Conservation (phyloP, 2,113 vertebrate genomes). For the Protobothrops flavoviridis region DNA sequence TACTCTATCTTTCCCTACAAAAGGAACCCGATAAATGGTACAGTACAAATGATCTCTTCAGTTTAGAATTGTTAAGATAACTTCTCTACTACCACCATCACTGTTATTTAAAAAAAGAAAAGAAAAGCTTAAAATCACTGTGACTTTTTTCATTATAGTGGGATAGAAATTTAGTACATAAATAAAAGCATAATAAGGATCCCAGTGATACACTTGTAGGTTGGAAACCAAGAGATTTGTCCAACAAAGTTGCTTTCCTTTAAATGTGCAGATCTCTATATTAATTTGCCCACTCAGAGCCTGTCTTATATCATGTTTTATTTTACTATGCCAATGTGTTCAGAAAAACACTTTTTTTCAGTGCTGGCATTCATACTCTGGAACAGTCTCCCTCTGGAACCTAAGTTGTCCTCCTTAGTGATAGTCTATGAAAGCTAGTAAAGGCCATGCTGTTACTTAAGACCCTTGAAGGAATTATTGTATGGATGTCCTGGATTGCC, state of each 20-base stretch:
- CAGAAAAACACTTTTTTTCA: neutral
- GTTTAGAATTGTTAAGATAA: neutral
- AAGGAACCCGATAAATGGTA: neutral
- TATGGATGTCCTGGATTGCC: neutral
- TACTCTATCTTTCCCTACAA: neutral
- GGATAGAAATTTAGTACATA: no score
- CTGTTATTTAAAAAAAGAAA: neutral
- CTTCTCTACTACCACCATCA: neutral
- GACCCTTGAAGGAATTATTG: neutral
- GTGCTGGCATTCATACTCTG: neutral
- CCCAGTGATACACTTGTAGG: neutral
- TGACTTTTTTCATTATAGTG: no score
- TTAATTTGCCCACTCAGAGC: neutral
- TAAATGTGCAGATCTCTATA: neutral
- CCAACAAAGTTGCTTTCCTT: neutral
- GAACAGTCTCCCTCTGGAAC: neutral
- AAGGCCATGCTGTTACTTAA: neutral
- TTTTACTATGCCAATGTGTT: no score
- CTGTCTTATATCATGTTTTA: neutral
- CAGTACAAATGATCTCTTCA: neutral
- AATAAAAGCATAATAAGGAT: neutral
- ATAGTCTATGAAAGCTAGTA: neutral
- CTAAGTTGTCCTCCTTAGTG: neutral
- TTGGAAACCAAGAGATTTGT: neutral
- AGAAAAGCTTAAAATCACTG: neutral